Percentiles rank a stretch among this genome's conserved stretches.
phyloP scores from a whole-genome alignment of 2,113 vertebrate species.

The Gymnarchus niloticus region DNA sequence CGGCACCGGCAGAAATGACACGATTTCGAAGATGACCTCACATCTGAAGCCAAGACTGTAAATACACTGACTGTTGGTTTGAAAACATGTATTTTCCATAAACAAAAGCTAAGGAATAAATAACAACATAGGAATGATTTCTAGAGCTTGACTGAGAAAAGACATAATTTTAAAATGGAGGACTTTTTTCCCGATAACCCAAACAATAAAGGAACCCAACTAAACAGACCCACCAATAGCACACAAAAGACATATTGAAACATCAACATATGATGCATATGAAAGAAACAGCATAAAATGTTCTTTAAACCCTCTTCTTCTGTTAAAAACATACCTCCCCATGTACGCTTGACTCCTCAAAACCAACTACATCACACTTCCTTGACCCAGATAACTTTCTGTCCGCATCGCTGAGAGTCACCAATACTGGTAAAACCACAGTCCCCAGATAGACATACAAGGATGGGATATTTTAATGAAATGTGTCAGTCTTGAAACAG shows the following conservation, averaged over 20 bases:
- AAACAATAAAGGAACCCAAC: neutral
- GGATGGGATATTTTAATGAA: neutral
- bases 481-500: neutral
- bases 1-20: neutral
- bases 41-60: neutral
- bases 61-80: neutral
- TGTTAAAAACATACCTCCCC: neutral
- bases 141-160: neutral
- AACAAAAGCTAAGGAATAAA: no score
- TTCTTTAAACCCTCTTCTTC: neutral
- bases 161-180: neutral
- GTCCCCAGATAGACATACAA: neutral
- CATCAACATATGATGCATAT: neutral
- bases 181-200: neutral
- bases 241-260: neutral
- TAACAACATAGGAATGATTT: neutral
- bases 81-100: neutral
- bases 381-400: neutral
- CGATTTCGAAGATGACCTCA: neutral
- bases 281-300: neutral
- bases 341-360: neutral
- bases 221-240: neutral
- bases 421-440: constrained; percentile 18
- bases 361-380: neutral
- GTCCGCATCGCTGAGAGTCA: neutral